Conservation (phyloP, 2,888 invertebrate genomes). For the Spisula solida region DNA sequence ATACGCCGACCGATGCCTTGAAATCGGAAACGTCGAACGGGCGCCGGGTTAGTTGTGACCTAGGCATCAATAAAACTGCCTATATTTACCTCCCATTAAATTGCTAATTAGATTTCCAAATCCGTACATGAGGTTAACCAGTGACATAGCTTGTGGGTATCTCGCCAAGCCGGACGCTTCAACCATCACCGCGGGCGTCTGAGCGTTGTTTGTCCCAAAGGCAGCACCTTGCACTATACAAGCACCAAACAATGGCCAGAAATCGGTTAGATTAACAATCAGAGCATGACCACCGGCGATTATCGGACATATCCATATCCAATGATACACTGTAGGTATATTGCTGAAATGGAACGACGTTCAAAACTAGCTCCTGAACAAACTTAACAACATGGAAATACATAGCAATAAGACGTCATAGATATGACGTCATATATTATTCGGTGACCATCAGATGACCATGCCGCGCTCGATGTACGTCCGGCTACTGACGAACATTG, state of each 20-base stretch:
- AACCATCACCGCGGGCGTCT: constrained; percentile 14
- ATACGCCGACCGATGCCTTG: too few species aligned
- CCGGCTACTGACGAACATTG: too few species aligned
- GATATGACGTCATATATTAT: too few species aligned
- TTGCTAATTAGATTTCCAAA: constrained; percentile 12
- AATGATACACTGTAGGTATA: constrained; percentile 28
- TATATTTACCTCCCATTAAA: constrained; percentile 30
- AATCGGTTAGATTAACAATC: background rate
- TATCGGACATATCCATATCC: constrained; percentile 8
- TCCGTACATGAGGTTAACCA: constrained; percentile 29
- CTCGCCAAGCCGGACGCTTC: constrained; percentile 16
- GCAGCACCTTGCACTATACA: constrained; percentile 17
- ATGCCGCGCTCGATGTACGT: too few species aligned
- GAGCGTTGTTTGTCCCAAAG: constrained; percentile 9
- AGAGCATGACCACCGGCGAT: constrained; percentile 13
- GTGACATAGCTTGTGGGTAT: constrained; percentile 31
- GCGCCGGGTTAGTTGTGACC: too few species aligned
- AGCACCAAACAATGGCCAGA: constrained; percentile 23
- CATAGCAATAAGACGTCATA: too few species aligned
- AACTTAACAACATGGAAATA: too few species aligned
- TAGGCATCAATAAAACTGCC: too few species aligned
- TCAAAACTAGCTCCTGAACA: too few species aligned
- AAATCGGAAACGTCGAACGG: too few species aligned
- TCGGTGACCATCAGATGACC: too few species aligned
- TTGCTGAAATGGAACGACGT: background rate